These are phyloP conservation scores for Crotalus horridus DNA, from an alignment of 2,113 vertebrate species.

Conservation along the genomic window DNA sequence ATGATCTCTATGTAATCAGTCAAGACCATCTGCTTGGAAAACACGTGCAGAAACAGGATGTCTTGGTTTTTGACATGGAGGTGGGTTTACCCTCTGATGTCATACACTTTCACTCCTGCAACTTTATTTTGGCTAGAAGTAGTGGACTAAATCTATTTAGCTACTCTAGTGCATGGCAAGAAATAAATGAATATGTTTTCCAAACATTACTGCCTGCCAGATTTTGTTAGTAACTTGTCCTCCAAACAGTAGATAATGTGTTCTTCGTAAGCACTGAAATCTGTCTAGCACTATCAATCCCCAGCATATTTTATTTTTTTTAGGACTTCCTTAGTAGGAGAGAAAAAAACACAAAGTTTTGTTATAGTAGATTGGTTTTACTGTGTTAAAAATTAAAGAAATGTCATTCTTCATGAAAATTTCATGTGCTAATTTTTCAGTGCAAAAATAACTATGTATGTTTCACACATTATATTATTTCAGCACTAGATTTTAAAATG, in stretches of 20 bases:
- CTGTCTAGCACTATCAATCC: neutral
- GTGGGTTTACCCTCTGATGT: neutral
- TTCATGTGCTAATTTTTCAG: slow-evolving; percentile 37
- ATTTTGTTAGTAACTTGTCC: slow-evolving; percentile 7
- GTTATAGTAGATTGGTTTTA: neutral
- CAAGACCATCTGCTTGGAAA: neutral
- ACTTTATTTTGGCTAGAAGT: neutral
- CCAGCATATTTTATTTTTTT: slow-evolving; percentile 17
- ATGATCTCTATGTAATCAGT: neutral
- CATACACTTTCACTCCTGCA: neutral
- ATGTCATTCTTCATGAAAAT: slow-evolving; percentile 34
- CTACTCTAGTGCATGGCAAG: slow-evolving; percentile 9
- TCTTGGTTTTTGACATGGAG: neutral
- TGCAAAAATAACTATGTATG: slow-evolving; percentile 28
- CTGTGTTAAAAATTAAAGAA: slow-evolving; percentile 40
- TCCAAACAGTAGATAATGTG: slow-evolving; percentile 6
- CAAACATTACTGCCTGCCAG: slow-evolving; percentile 2
- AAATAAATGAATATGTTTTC: slow-evolving; percentile 23
- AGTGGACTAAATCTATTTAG: neutral
- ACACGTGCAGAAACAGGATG: neutral
- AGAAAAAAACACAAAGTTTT: neutral
- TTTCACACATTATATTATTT: slow-evolving; percentile 40
- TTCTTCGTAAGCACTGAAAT: slow-evolving; percentile 22
- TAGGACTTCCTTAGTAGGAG: neutral
- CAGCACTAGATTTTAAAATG: slow-evolving; percentile 33